These are phyloP conservation scores for Ceratosolen solmsi DNA, from an alignment of 1,140 invertebrate genomes.

Conservation along the genomic window DNA sequence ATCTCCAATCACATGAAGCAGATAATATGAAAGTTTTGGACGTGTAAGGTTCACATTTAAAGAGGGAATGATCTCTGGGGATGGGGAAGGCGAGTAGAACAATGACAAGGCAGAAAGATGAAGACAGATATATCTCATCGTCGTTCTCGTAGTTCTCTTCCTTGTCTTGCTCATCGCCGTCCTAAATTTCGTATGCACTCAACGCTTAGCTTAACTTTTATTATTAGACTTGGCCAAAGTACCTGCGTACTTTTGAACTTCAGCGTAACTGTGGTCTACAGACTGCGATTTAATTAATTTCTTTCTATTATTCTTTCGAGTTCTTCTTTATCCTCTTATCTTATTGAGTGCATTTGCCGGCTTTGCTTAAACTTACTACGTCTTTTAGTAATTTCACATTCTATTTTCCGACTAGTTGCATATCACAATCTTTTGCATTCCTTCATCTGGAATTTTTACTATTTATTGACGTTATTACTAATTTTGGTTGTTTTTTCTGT, in stretches of 20 bases:
- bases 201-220: slow-evolving; percentile 64
- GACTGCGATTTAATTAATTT: slow-evolving; percentile 61
- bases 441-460: too few relatives aligned
- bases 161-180: slow-evolving; percentile 1
- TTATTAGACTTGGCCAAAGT: slow-evolving; percentile 67
- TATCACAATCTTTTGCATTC: too few relatives aligned
- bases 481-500: too few relatives aligned
- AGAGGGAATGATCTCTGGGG: slow-evolving; percentile 1
- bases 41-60: neutral
- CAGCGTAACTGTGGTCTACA: slow-evolving; percentile 45
- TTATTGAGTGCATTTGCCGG: neutral
- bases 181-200: slow-evolving; percentile 31
- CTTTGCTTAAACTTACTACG: too few relatives aligned
- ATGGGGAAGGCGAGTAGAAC: neutral
- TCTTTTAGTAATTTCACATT: too few relatives aligned
- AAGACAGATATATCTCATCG: slow-evolving; percentile 28
- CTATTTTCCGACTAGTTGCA: too few relatives aligned
- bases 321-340: slow-evolving; percentile 5
- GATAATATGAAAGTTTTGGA: too few relatives aligned
- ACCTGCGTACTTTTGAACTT: slow-evolving; percentile 57
- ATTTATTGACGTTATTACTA: too few relatives aligned
- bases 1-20: too few relatives aligned
- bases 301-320: slow-evolving; percentile 47
- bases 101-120: slow-evolving; percentile 28
- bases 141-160: neutral